A percentile compares a stretch with the other conserved stretches of the same genome.
These are phyloP conservation scores for Cettia cetti DNA, from an alignment of 2,113 vertebrate genomes.

Conservation along the genomic window DNA sequence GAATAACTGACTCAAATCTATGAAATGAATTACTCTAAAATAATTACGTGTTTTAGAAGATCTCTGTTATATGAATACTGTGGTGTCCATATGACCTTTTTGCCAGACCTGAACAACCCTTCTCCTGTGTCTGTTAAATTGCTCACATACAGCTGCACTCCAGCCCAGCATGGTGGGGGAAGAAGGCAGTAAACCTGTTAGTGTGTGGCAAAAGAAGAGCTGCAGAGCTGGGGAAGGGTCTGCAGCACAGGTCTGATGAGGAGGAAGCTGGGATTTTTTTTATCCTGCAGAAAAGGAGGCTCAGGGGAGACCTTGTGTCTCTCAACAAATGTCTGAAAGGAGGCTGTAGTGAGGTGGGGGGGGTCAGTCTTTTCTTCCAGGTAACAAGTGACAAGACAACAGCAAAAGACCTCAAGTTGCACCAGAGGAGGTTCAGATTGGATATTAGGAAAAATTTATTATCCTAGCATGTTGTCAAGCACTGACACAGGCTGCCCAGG, in stretches of 20 bases:
- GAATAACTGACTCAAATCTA: not conserved
- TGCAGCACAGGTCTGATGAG: not conserved
- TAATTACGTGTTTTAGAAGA: not conserved
- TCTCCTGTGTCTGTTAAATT: not conserved
- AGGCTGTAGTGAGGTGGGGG: accelerated
- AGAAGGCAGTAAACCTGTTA: not conserved
- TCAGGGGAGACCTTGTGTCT: not conserved
- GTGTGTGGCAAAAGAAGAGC: not conserved
- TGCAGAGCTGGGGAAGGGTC: not conserved
- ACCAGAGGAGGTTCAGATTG: not conserved
- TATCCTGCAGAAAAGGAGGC: not conserved
- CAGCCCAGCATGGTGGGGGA: accelerated
- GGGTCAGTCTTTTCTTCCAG: not conserved
- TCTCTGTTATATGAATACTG: not conserved
- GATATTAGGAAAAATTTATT: not conserved
- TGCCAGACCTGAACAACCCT: not conserved
- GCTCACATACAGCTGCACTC: not conserved
- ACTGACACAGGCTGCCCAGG: not conserved
- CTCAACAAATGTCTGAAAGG: not conserved
- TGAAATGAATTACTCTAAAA: not conserved
- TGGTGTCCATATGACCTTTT: not conserved
- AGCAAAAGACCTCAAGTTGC: not conserved
- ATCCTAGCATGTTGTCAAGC: accelerated
- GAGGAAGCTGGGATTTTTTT: not conserved
- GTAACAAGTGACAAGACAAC: not conserved